Evolutionary conservation across 2,113 vertebrate species (phyloP), one percentile per base, ranked within the genome.

Genomic region (Xenus cinereus): DNA sequence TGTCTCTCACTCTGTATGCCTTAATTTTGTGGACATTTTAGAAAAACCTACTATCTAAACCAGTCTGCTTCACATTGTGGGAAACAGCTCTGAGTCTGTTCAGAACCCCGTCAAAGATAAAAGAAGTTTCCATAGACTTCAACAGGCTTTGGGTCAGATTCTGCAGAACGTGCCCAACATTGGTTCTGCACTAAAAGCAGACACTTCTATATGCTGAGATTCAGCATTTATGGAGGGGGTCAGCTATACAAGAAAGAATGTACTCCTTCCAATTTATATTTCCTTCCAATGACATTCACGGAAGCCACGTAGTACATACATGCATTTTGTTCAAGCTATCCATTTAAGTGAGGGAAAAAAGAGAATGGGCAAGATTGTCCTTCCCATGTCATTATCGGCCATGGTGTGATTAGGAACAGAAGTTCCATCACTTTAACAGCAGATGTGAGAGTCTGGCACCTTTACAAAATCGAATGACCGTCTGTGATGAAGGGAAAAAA

Each of bases 401-500:
- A 27, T 4, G 8, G 46, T 59, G 51, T 63, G 89, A 62, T 86
- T 41, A 89, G 60, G 56, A 92, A 54, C 56, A 75, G 68, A 80
- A 89, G 37, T 33, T 84, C 39, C 64, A 57, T 37, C 41, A 48
- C 56, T 80, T 22, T 20, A 90, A 83, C 22, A 90, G 68, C 71
- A 85, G 86, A 67, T 0, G 0, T 57, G 45, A 81, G 50, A 84
- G 83, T 74, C 93, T 95, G 86, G 72, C 72, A 71, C 73, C 46
- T 33, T 71, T 63, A 74, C 63, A 32, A 64, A 69, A 15, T 32
- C 0, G 0, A 41, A 59, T 67, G 68, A 46, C 60, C 0, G 0
- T 66, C 76, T 90, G 45, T 67, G 54, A 81, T 72, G n/a, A 90
- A 89, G 64, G 26, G 12, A 33, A 82, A 54, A 43, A 91, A 91